A percentile compares a stretch with the other conserved stretches of the same genome.
phyloP scores from a whole-genome alignment of 35 echinoderm and acorn worm genomes.

The Amphiura filiformis region DNA sequence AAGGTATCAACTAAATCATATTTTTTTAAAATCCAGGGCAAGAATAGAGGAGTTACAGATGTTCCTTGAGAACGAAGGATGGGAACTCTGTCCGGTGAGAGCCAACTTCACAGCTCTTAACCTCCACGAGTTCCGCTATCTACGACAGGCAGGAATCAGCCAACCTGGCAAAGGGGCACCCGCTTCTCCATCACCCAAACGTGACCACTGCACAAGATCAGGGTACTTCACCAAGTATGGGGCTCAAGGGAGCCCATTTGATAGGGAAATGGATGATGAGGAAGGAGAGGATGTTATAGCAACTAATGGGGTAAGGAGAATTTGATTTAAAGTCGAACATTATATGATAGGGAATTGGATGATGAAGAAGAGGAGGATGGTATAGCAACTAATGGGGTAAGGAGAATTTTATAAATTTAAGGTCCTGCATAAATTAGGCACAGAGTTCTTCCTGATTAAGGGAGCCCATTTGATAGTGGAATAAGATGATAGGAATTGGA shows the following conservation, averaged over 20 bases:
- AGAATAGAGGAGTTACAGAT: conserved; percentile 91
- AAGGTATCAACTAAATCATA: too few relatives aligned
- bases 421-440: too few relatives aligned
- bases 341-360: too few relatives aligned
- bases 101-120: conserved; percentile 77
- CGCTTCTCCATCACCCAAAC: conserved; percentile 20
- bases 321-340: too few relatives aligned
- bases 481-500: too few relatives aligned
- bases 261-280: conserved; percentile 62
- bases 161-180: neutral
- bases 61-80: conserved; percentile 98
- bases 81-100: conserved; percentile 93
- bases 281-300: conserved; percentile 63
- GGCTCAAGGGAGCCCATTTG: conserved; percentile 88
- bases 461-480: too few relatives aligned
- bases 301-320: conserved; percentile 79
- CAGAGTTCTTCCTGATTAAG: too few relatives aligned
- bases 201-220: conserved; percentile 21
- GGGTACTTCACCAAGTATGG: conserved; percentile 71
- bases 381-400: too few relatives aligned
- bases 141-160: conserved; percentile 23
- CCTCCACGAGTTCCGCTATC: conserved; percentile 90
- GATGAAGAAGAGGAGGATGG: too few relatives aligned
- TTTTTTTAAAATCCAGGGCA: too few relatives aligned
- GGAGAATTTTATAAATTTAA: too few relatives aligned